These are phyloP conservation scores for Hypsibius dujardini DNA, from an alignment of 1,140 invertebrate genomes.

Conservation along the genomic window DNA sequence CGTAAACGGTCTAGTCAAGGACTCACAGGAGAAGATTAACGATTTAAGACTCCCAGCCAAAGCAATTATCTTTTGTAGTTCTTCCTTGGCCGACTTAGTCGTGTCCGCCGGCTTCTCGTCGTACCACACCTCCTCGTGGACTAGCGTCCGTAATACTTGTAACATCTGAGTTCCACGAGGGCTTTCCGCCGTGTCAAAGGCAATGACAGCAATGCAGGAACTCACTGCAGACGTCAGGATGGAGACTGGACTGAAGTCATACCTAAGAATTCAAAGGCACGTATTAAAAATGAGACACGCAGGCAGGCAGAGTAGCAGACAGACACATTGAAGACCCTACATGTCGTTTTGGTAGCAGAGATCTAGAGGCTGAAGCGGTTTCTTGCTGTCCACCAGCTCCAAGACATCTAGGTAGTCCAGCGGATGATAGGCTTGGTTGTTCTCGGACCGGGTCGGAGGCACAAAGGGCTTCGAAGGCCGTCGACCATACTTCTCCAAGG, in stretches of 20 bases:
- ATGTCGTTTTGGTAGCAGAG: constrained; percentile 66
- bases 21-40: neutral
- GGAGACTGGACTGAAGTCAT: constrained; percentile 31
- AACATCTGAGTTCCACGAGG: constrained; percentile 92
- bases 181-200: constrained; percentile 35
- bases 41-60: constrained; percentile 16
- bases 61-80: constrained; percentile 14
- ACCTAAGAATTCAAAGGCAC: too few relatives aligned
- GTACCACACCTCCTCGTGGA: constrained; percentile 19
- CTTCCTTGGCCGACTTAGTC: neutral
- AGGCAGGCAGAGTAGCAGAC: too few relatives aligned
- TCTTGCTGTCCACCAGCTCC: constrained; percentile 82
- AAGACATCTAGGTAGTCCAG: constrained; percentile 85
- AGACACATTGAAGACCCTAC: neutral
- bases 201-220: constrained; percentile 1
- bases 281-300: too few relatives aligned
- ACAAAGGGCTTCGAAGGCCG: neutral
- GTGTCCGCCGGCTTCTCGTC: constrained; percentile 16
- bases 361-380: constrained; percentile 85
- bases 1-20: neutral
- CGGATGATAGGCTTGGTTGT: constrained; percentile 26
- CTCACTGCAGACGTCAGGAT: constrained; percentile 40
- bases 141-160: constrained; percentile 28
- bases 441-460: neutral
- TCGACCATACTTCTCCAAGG: constrained; percentile 25